phyloP scores from a whole-genome alignment of 2,113 vertebrate genomes.

The Poicephalus gulielmi region DNA sequence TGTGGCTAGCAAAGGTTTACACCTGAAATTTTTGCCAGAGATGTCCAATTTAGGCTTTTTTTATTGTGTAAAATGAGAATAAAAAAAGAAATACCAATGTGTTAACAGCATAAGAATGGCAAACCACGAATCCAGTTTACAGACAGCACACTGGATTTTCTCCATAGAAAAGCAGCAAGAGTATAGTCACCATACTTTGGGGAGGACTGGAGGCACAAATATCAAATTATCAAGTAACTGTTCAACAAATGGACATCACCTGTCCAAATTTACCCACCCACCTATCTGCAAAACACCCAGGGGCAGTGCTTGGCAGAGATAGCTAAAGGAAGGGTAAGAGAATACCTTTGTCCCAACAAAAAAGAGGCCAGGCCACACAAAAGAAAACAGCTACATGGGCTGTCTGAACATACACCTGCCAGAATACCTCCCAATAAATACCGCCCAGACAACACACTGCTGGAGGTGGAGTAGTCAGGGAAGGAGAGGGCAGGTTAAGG shows the following conservation, averaged over 20 bases:
- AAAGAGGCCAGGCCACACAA: not conserved
- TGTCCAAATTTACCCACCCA: not conserved
- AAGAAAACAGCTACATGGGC: not conserved
- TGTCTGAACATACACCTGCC: not conserved
- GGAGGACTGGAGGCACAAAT: not conserved
- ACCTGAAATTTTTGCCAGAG: not conserved
- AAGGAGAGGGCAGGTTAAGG: not conserved
- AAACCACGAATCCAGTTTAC: not conserved
- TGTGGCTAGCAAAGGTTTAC: not conserved
- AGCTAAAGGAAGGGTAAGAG: not conserved
- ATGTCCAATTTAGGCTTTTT: not conserved
- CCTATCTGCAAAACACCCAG: not conserved
- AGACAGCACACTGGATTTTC: not conserved
- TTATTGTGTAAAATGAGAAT: not conserved
- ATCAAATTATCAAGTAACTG: not conserved
- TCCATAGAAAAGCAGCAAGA: not conserved
- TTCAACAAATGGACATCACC: not conserved
- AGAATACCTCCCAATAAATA: not conserved
- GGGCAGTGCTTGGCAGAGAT: not conserved
- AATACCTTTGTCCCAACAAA: not conserved
- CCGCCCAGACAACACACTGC: not conserved
- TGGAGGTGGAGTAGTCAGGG: not conserved
- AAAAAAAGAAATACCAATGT: not conserved
- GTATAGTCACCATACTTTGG: not conserved
- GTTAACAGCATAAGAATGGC: not conserved